Conservation (phyloP, 1,140 invertebrate genomes). For the honey bee (Apis mellifera) region Amel_HAv3.1 CM009942.2:4288501-4289000, state of each 20-base stretch:
- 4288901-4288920: neutral
- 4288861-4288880: neutral
- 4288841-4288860: neutral
- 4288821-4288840: neutral
- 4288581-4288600: constrained; percentile 43
- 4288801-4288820: neutral
- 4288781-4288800: constrained; percentile 38
- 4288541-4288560: constrained; percentile 18
- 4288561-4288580: constrained; percentile 27
- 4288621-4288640: constrained; percentile 37
- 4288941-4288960: too few species aligned
- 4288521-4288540: constrained; percentile 22
- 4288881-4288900: neutral
- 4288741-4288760: constrained; percentile 1
- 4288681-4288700: constrained; percentile 27
- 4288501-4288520: constrained; percentile 28
- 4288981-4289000: too few species aligned
- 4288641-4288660: constrained; percentile 7
- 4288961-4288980: too few species aligned
- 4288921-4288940: neutral
- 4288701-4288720: neutral
- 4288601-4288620: constrained; percentile 16
- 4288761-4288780: constrained; percentile 11
- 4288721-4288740: neutral
- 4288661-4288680: constrained; percentile 19